Base-by-base conservation (phyloP, 2,113 vertebrate genomes). In the Plestiodon gilberti region DNA sequence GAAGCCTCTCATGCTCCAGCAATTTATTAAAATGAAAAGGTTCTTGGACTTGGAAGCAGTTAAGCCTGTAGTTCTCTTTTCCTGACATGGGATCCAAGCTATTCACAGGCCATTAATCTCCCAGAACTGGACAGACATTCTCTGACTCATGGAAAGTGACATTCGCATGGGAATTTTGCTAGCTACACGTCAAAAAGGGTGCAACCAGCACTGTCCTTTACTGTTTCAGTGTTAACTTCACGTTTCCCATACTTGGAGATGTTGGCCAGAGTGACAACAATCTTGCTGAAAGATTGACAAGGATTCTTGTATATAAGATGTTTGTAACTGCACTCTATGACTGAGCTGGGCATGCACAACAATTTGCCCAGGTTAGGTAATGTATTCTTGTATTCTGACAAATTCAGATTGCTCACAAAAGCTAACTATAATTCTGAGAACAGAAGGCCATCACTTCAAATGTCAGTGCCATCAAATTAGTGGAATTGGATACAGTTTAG, bases 1-100 rank as follows among this genome's bases (percentile, higher is more conserved):
- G 96, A 97, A 97, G 85, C 94, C 84, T 91, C 96, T 96, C 96
- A 96, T 94, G 91, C 94, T 91, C 95, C 83, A 94, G 94, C 88
- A 94, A 96, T 96, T 96, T 94, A 94, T 96, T 94, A 91, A 93
- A 93, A 93, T 96, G 89, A 91, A 94, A 95, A 93, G 87, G 89
- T 92, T 94, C 87, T 93, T 94, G 92, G 94, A 94, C 93, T 95
- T 94, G 92, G 91, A 90, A 95, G 91, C 86, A 52, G 87, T 87
- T 92, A 87, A 89, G 80, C 84, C 81, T 67, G 59, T 83, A 81
- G 0, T 83, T 91, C 88, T 88, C 84, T 93, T 91, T 95, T 94
- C 94, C 93, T 93, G 93, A 79, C 81, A 77, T 64, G 89, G 89
- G 86, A 92, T 91, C 80, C 35, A 92, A 82, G 57, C 78, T 17